These are phyloP conservation scores for Phasia obesa DNA, from an alignment of 2,888 invertebrate genomes.

Conservation along the genomic window DNA sequence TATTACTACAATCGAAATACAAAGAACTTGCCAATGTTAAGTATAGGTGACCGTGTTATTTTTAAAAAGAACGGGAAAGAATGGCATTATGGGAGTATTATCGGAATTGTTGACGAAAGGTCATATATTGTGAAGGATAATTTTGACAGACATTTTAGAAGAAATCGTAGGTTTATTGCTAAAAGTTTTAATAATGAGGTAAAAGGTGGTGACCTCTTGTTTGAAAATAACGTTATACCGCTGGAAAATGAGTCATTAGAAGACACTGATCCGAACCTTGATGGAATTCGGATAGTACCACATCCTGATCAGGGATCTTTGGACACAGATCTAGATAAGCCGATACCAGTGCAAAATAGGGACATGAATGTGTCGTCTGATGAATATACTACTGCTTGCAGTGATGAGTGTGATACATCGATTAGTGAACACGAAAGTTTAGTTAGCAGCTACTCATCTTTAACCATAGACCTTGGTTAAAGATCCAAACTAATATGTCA, in stretches of 20 bases:
- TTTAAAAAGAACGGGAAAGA: slow-evolving; percentile 35
- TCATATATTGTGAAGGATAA: slow-evolving; percentile 34
- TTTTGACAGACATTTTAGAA: slow-evolving; percentile 21
- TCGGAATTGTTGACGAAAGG: slow-evolving; percentile 9
- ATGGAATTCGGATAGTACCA: slow-evolving; percentile 3
- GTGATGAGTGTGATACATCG: background rate
- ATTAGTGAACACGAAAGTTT: background rate
- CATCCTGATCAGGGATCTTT: background rate
- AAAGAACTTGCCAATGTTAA: background rate
- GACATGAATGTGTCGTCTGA: background rate
- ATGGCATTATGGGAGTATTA: slow-evolving; percentile 27
- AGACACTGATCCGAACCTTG: background rate
- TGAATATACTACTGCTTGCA: slow-evolving; percentile 1
- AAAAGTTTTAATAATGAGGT: slow-evolving; percentile 2
- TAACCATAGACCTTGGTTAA: no score
- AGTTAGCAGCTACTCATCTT: background rate
- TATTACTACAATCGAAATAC: slow-evolving; percentile 2
- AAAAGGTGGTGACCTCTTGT: background rate
- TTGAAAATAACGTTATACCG: background rate
- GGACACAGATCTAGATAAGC: background rate
- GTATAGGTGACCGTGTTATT: slow-evolving; percentile 13
- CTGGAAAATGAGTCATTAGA: background rate
- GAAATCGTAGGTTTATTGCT: slow-evolving; percentile 26
- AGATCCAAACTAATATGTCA: no score
- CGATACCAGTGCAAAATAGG: background rate